Evolutionary conservation across 1,140 invertebrate genomes (phyloP).

Genomic region (Sinella curviseta): DNA sequence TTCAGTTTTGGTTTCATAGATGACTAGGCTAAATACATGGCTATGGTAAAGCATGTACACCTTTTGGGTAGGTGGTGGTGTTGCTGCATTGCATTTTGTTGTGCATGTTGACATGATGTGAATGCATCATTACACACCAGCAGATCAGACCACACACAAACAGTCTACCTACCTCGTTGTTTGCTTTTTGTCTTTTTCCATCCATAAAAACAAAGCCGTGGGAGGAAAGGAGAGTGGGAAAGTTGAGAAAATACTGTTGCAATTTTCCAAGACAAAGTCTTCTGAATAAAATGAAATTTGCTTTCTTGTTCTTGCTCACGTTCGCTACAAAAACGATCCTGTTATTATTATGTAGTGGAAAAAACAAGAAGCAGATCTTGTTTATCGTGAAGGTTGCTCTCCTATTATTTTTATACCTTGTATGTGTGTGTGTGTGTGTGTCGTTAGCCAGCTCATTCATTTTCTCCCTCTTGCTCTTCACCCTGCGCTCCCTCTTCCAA

Average conservation of each 20-base stretch:
- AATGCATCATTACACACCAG: constrained; percentile 6
- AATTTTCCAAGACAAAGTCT: neutral
- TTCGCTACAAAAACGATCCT: neutral
- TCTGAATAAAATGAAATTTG: neutral
- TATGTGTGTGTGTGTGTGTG: neutral
- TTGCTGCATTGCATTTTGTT: too few relatives aligned
- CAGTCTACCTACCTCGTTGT: too few relatives aligned
- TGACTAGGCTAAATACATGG: too few relatives aligned
- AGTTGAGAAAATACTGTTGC: too few relatives aligned
- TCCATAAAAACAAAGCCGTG: neutral
- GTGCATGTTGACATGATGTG: neutral
- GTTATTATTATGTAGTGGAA: neutral
- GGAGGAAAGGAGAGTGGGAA: too few relatives aligned
- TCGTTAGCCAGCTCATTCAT: neutral
- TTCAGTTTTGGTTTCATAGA: too few relatives aligned
- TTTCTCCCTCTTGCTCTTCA: neutral
- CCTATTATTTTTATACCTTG: neutral
- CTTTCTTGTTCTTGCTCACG: neutral
- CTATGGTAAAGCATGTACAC: too few relatives aligned
- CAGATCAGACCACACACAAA: too few relatives aligned
- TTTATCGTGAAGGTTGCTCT: neutral
- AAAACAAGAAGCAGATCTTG: neutral
- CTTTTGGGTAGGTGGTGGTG: too few relatives aligned
- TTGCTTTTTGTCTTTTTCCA: neutral
- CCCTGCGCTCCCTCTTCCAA: neutral